Conservation (phyloP, 2,888 invertebrate genomes). For the Beris morrisii region DNA sequence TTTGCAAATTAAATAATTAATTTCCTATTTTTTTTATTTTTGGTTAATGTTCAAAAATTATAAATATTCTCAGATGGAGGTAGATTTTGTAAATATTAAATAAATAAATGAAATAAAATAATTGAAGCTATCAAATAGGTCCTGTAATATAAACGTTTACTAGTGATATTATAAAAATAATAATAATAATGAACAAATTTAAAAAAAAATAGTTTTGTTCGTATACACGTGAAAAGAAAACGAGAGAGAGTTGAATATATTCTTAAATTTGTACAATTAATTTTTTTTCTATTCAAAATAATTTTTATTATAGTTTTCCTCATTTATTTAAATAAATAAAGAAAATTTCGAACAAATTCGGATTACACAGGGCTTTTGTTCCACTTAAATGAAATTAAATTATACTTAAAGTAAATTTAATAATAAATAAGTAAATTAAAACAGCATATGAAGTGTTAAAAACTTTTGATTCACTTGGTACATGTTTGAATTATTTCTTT, state of each 20-base stretch:
- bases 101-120: slow-evolving; percentile 13
- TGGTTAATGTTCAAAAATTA: background rate
- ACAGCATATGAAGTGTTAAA: too few relatives aligned
- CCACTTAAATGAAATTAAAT: slow-evolving; percentile 37
- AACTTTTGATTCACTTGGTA: too few relatives aligned
- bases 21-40: background rate
- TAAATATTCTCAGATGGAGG: slow-evolving; percentile 30
- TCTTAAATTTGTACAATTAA: too few relatives aligned
- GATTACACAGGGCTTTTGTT: slow-evolving; percentile 48
- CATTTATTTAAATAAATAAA: slow-evolving; percentile 19
- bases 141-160: slow-evolving; percentile 26
- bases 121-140: slow-evolving; percentile 15
- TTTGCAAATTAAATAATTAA: background rate
- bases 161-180: slow-evolving; percentile 26
- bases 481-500: too few relatives aligned
- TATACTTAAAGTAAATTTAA: background rate
- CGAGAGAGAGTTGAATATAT: too few relatives aligned
- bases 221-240: background rate
- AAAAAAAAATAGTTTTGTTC: slow-evolving; percentile 11
- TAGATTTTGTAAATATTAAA: slow-evolving; percentile 26
- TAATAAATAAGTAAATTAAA: too few relatives aligned
- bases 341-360: slow-evolving; percentile 44
- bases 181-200: background rate
- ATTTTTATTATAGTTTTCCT: slow-evolving; percentile 3
- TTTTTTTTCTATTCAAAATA: too few relatives aligned